Conservation (phyloP, 2,888 invertebrate genomes). For the Leucoptera coffeella region DNA sequence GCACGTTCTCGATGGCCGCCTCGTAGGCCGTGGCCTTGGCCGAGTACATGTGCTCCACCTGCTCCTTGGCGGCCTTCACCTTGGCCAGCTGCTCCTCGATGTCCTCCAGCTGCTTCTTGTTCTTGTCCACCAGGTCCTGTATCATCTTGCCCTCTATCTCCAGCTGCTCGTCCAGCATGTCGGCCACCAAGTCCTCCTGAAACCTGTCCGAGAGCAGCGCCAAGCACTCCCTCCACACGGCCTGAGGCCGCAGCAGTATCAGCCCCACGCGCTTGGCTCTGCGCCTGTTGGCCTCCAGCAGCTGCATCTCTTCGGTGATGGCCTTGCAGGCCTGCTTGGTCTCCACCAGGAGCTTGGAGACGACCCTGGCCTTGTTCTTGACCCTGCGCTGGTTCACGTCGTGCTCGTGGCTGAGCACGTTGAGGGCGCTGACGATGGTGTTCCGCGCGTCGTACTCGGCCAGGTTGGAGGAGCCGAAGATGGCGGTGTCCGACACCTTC, state of each 20-base stretch:
- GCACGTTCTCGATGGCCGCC: conserved; percentile 64
- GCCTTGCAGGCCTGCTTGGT: conserved; percentile 63
- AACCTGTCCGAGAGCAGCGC: conserved; percentile 63
- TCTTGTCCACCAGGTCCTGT: conserved; percentile 58
- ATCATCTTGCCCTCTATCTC: conserved; percentile 69
- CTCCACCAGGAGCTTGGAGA: conserved; percentile 71
- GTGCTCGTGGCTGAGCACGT: neutral
- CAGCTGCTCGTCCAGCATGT: conserved; percentile 70
- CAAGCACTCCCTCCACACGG: conserved; percentile 71
- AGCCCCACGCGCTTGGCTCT: conserved; percentile 63
- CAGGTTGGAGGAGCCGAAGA: conserved; percentile 50
- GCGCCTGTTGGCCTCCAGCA: conserved; percentile 61
- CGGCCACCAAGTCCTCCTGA: conserved; percentile 68
- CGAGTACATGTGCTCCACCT: conserved; percentile 87
- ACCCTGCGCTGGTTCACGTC: conserved; percentile 57
- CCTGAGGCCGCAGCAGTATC: conserved; percentile 63
- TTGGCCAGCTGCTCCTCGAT: conserved; percentile 65
- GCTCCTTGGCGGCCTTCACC: conserved; percentile 74
- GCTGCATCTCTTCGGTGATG: conserved; percentile 63
- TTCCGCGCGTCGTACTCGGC: conserved; percentile 57
- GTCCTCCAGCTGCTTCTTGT: conserved; percentile 57
- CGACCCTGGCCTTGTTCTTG: conserved; percentile 59
- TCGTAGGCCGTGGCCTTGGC: conserved; percentile 79
- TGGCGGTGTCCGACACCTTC: conserved; percentile 26
- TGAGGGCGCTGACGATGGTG: no score